Evolutionary conservation across 2,113 vertebrate species (phyloP), one percentile per base, ranked within the genome.

Genomic region (Ibidorhyncha struthersii): DNA sequence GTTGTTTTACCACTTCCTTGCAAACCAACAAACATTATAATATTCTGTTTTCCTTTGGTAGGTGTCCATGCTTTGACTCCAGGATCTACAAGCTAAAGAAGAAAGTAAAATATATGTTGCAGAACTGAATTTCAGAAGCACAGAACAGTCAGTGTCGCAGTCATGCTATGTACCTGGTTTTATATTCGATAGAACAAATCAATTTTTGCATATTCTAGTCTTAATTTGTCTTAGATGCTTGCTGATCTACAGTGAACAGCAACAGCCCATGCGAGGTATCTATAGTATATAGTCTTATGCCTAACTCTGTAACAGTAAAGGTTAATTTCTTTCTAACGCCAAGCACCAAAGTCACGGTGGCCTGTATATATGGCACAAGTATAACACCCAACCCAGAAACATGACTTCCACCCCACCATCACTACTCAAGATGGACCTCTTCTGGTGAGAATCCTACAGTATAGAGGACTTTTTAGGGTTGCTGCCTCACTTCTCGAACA

Each of bases 1-100:
- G 99, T 99, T 36, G 99, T 99, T 98, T 99, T 99, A 82, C 99
- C 99, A 89, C 99, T 99, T 93, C 99, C 99, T 95, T 99, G 99
- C 89, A 99, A 98, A 76, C 99, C 99, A 72, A 99, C 99, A 98
- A 99, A 99, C 99, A 99, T 99, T 95, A 99, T 99, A 86, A 99
- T 99, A 36, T 99, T 99, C 96, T 99, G 99, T 98, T 99, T 99
- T 97, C 99, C 99, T 98, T 99, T 99, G 23, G 99, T 99, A 21
- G 99, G 99, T 66, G 99, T 99, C 99, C 99, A 99, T 26, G 99
- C 99, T 98, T 99, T 99, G 86, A 99, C 99, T 79, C 99, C 99
- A 53, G 99, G 99, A 97, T 99, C 99, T 91, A 99, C 99, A 95
- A 99, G 98, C 99, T 99, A 86, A 26, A 95, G 49, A 88, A 70